Base-by-base conservation (phyloP, 1,140 invertebrate species). In the Eciton burchellii region DNA sequence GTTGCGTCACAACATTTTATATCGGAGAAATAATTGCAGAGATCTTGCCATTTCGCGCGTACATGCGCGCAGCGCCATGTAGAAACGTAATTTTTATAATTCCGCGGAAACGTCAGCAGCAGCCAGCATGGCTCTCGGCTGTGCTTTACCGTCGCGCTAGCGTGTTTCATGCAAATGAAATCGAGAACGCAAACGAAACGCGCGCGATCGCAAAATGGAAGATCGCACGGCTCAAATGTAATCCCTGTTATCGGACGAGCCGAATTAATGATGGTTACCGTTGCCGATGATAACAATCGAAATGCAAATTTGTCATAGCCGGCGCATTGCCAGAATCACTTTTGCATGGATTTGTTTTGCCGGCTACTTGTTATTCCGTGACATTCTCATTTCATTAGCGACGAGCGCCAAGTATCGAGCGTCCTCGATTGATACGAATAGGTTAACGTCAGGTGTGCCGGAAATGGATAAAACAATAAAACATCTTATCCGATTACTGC, bases 111-210 rank as follows among this genome's bases (percentile, higher is more conserved):
- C 47, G 72, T 74, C 74, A 47, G 63, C 24, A 21, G 49, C 74
- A 79, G 35, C 74, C 68, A 63, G 74, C 6, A 45, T 66, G 35
- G 41, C 47, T 5, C 14, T 16, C 35, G 47, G 14, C 24, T 57
- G 57, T 63, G 21, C 3, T 16, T 24, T 66, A 68, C 49, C 35
- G 26, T 68, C 49, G 63, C 74, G 43, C 66, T 65, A 35, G 74
- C 47, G 63, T 79, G 63, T 79, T 79, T 79, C 74, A 79, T 79
- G 74, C 74, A 79, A 79, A 79, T 79, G 74, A 79, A 79, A 45
- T 79, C 74, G 74, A 68, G 74, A 29, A 79, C 35, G 70, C 74
- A n/a, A 45, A 49, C 63, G 24, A 79, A 79, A 79, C 68, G 70
- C 63, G 49, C 49, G 60, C 60, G 73, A 76, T 65, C 59, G 49